Percentiles rank a stretch among this genome's conserved stretches.
Conservation (phyloP, 2,888 invertebrate genomes). For the Sialis fuliginosa region DNA sequence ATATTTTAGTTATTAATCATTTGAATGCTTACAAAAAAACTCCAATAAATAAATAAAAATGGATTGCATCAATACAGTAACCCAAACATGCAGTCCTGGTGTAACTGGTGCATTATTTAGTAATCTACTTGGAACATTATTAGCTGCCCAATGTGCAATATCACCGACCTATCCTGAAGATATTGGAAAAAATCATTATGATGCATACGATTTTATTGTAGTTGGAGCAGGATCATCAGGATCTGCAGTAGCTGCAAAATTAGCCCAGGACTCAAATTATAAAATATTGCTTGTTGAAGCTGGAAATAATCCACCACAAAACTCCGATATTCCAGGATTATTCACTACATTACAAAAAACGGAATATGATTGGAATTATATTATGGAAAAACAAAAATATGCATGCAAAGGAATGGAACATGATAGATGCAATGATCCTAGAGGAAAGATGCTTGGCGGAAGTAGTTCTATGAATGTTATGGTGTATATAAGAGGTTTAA, state of each 20-base stretch:
- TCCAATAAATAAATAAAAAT: neutral
- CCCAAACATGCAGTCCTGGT: constrained; percentile 3
- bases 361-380: constrained; percentile 23
- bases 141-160: constrained; percentile 3
- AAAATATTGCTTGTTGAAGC: constrained; percentile 21
- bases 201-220: constrained; percentile 29
- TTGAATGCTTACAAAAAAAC: no score
- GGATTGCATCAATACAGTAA: constrained; percentile 2
- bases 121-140: constrained; percentile 2
- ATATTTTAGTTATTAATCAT: no score
- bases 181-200: neutral
- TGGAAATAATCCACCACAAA: constrained; percentile 19
- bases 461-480: constrained; percentile 43
- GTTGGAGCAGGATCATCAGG: constrained; percentile 25
- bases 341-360: constrained; percentile 17
- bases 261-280: constrained; percentile 14
- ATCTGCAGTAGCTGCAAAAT: constrained; percentile 20
- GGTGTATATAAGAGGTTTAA: constrained; percentile 44
- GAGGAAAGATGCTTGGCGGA: constrained; percentile 48
- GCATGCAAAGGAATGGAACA: constrained; percentile 21
- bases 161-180: constrained; percentile 2
- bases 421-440: constrained; percentile 30
- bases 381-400: constrained; percentile 25
- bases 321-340: constrained; percentile 21
- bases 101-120: constrained; percentile 1